Evolutionary conservation across 2,113 vertebrate species (phyloP).

Genomic region (Glaucidium brasilianum): DNA sequence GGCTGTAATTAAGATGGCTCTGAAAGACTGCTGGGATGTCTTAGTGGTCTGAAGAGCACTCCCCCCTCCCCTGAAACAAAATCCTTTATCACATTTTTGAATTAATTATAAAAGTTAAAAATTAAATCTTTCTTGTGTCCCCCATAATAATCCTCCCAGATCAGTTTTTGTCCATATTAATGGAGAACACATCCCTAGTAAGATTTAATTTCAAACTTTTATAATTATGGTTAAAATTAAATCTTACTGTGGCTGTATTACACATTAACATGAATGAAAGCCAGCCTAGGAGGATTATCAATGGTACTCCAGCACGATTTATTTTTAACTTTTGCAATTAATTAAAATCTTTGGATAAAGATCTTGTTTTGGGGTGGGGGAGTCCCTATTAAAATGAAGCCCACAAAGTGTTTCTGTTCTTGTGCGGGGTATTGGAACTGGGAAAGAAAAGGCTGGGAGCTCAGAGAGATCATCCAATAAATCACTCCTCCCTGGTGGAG

Average conservation of each 20-base stretch:
- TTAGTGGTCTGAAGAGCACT: conserved; percentile 49
- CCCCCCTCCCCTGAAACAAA: conserved; percentile 69
- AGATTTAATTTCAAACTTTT: conserved; percentile 84
- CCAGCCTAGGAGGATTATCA: conserved; percentile 74
- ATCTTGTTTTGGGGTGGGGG: conserved; percentile 72
- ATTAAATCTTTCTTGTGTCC: conserved; percentile 81
- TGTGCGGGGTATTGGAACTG: not conserved
- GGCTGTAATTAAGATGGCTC: conserved; percentile 54
- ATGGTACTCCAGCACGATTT: conserved; percentile 67
- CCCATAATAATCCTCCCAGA: conserved; percentile 79
- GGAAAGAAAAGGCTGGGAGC: not conserved
- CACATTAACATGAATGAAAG: conserved; percentile 78
- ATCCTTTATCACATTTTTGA: conserved; percentile 78
- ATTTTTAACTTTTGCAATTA: conserved; percentile 79
- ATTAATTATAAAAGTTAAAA: conserved; percentile 83
- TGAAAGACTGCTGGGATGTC: conserved; percentile 51
- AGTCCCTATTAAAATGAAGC: conserved; percentile 42
- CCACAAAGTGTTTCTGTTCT: conserved; percentile 32
- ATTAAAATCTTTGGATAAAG: conserved; percentile 75
- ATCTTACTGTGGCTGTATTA: conserved; percentile 79
- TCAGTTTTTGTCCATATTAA: conserved; percentile 80
- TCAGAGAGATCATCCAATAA: not conserved
- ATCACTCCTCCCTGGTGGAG: not conserved
- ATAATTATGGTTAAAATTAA: conserved; percentile 85
- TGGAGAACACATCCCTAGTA: conserved; percentile 74